Conservation (phyloP, 2,888 invertebrate genomes). For the Neelides folsomi region DNA sequence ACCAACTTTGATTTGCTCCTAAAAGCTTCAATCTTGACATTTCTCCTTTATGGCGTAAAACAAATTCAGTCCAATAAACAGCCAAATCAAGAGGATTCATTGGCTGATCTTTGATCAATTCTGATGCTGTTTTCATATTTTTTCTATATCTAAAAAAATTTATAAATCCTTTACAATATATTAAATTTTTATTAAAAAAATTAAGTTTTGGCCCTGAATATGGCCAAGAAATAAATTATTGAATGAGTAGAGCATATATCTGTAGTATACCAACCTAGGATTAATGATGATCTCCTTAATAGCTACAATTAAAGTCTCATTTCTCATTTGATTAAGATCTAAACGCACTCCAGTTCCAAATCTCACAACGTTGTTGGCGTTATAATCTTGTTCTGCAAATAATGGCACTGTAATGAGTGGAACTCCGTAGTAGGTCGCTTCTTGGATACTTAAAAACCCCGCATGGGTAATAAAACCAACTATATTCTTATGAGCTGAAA, state of each 20-base stretch:
- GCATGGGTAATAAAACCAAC: conserved; percentile 52
- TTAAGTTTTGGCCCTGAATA: too few relatives aligned
- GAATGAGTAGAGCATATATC: too few relatives aligned
- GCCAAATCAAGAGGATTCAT: conserved; percentile 16
- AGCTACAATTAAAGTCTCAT: conserved; percentile 33
- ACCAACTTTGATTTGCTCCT: conserved; percentile 7
- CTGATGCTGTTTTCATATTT: conserved; percentile 11
- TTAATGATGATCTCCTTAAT: conserved; percentile 10
- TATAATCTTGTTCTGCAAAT: conserved; percentile 44
- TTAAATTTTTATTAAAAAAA: too few relatives aligned
- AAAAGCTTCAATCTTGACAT: not conserved
- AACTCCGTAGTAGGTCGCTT: conserved; percentile 48
- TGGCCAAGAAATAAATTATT: too few relatives aligned
- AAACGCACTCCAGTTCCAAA: conserved; percentile 44
- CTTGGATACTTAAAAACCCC: conserved; percentile 51
- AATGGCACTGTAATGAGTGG: conserved; percentile 46
- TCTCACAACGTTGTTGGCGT: conserved; percentile 43
- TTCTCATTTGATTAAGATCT: conserved; percentile 40
- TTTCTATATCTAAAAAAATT: conserved; percentile 11
- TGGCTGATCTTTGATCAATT: conserved; percentile 17
- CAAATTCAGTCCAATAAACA: conserved; percentile 22
- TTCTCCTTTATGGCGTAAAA: conserved; percentile 17
- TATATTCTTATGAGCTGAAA: conserved; percentile 43
- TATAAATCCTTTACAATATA: not conserved
- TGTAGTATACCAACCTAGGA: too few relatives aligned